A percentile compares a stretch with the other conserved stretches of the same genome.
These are phyloP conservation scores for Gorsachius goisagi DNA, from an alignment of 2,113 vertebrate genomes.

Conservation along the genomic window DNA sequence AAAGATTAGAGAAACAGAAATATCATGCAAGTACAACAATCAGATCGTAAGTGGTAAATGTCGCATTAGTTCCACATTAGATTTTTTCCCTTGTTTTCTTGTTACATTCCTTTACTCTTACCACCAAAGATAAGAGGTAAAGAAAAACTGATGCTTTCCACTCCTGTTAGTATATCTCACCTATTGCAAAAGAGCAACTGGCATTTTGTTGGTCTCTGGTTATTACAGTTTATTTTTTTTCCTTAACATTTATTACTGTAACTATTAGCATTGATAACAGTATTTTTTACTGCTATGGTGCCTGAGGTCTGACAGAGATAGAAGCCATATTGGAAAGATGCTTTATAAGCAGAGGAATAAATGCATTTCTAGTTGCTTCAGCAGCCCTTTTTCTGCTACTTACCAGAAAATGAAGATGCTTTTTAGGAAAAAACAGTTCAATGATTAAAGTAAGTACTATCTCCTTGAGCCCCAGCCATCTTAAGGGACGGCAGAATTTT, in stretches of 20 bases:
- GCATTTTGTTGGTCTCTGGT: background rate
- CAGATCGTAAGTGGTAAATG: constrained; percentile 49
- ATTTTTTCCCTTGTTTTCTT: background rate
- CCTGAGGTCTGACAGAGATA: background rate
- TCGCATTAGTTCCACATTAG: constrained; percentile 46
- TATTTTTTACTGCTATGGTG: background rate
- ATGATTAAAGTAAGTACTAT: background rate
- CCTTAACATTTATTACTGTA: background rate
- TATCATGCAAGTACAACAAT: constrained; percentile 22
- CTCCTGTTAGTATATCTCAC: background rate
- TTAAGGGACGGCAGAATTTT: background rate
- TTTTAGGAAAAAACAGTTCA: background rate
- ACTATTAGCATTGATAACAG: background rate
- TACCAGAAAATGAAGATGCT: background rate
- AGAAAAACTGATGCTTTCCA: background rate
- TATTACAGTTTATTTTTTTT: background rate
- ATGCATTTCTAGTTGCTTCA: background rate
- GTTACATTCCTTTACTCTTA: background rate
- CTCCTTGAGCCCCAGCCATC: background rate
- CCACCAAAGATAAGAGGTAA: background rate
- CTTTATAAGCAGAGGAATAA: background rate
- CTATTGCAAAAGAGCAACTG: background rate
- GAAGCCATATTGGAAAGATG: background rate
- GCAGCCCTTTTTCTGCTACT: background rate
- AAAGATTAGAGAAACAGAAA: constrained; percentile 16